Conservation (phyloP, 2,113 vertebrate genomes). For the Oryzias woworae region DNA sequence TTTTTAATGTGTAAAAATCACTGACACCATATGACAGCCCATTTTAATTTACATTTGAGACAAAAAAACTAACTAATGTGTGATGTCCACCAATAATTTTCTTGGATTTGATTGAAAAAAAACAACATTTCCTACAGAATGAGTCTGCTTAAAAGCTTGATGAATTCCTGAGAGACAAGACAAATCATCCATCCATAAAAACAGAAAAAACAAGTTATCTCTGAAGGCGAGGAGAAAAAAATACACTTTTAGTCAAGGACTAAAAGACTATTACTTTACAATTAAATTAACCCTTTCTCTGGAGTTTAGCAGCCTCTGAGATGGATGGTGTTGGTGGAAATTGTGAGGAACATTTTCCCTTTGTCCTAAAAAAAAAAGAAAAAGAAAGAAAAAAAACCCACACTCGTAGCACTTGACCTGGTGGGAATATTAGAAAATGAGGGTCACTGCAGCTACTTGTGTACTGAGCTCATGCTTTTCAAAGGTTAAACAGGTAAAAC, state of each 20-base stretch:
- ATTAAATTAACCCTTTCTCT: slow-evolving; percentile 17
- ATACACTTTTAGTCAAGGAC: slow-evolving; percentile 43
- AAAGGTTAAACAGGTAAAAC: slow-evolving; percentile 29
- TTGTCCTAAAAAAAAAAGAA: slow-evolving; percentile 8
- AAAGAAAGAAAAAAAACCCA: neutral
- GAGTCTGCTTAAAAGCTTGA: slow-evolving; percentile 62
- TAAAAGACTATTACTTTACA: slow-evolving; percentile 19
- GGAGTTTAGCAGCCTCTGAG: neutral
- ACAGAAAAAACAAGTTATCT: slow-evolving; percentile 43
- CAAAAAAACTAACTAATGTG: too few relatives aligned
- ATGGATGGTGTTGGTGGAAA: neutral
- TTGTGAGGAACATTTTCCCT: slow-evolving; percentile 1
- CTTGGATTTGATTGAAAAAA: too few relatives aligned
- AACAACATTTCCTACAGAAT: slow-evolving; percentile 10
- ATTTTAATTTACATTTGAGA: too few relatives aligned
- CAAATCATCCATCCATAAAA: slow-evolving; percentile 57
- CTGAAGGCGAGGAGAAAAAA: slow-evolving; percentile 50
- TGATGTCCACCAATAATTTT: too few relatives aligned
- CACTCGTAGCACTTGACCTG: neutral
- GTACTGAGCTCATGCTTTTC: slow-evolving; percentile 4
- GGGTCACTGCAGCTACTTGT: slow-evolving; percentile 11
- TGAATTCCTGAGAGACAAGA: slow-evolving; percentile 56
- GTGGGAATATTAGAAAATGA: slow-evolving; percentile 9
- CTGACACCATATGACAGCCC: too few relatives aligned
- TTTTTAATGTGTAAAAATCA: too few relatives aligned